Base-by-base conservation (phyloP, 1,140 invertebrate species). In the Lordiphosa stackelbergi region DNA sequence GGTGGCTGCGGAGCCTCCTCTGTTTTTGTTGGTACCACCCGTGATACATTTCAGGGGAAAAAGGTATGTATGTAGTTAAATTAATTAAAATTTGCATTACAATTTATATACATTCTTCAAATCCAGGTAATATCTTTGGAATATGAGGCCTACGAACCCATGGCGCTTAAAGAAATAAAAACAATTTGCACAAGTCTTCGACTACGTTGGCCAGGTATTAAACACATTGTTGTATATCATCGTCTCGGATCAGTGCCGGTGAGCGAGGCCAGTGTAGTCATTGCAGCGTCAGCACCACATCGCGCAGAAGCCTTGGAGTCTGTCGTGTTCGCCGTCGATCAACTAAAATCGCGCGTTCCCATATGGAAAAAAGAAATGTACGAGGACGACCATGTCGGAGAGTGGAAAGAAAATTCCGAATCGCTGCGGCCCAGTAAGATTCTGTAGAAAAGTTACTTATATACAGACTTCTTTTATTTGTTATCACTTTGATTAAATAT, bases 291-390 rank as follows among this genome's bases (percentile, higher is more conserved):
- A 38, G 96, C 97, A 8, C 91, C 94, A 0, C 97, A 98, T 86
- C 90, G 97, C 49, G 88, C 91, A 58, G 95, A 95, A 54, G 93
- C 95, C 4, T 87, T 98, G 4, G 91, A 93, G 77, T 95, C 96
- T 35, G 93, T 96, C 0, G 90, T 94, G 42, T 94, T 90, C 90
- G 93, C 94, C 55, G 97, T 99, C 55, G 93, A 98, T 75, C 90
- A 90, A 59, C 88, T 99, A 0, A 99, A 99, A 89, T 90, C 92
- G 37, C 90, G 89, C 10, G 96, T 98, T 45, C 96, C 97, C 3
- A 97, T 99, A 55, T 99, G 97, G 97, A 99, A 99, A 88, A 98
- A 97, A 88, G 97, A 98, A 90, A 88, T 95, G 11, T 98, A 98
- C 88, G 90, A 90, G 34, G 90, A 91, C 53, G 85, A 89, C 7